phyloP scores from a whole-genome alignment of 2,888 invertebrate species.

The Gisinianus flammeolus region DNA sequence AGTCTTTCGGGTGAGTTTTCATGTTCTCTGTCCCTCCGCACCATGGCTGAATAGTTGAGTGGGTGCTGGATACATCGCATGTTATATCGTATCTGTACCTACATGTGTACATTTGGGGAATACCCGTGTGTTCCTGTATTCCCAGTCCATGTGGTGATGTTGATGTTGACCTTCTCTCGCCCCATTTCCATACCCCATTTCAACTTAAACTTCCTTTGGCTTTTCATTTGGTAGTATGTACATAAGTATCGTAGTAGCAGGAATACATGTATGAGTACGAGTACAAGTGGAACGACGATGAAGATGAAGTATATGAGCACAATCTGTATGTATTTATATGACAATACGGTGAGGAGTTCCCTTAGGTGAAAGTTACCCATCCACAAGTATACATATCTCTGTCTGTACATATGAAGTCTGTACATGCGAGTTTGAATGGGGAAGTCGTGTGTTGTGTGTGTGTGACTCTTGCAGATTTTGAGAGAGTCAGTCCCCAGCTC shows the following conservation, averaged over 20 bases:
- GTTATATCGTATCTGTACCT: background rate
- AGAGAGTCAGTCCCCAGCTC: conserved; percentile 27
- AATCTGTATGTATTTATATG: too few species aligned
- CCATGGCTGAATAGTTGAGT: conserved; percentile 1
- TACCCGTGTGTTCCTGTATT: background rate
- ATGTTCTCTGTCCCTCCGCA: background rate
- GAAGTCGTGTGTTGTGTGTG: too few species aligned
- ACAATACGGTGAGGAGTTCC: too few species aligned
- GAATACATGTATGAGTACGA: too few species aligned
- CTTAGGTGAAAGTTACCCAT: background rate
- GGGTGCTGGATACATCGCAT: background rate
- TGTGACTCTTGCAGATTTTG: background rate
- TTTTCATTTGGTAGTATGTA: background rate
- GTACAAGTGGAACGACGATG: too few species aligned
- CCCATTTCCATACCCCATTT: conserved; percentile 4
- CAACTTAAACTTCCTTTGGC: background rate
- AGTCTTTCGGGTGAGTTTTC: background rate
- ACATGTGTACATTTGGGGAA: background rate
- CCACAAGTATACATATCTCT: too few species aligned
- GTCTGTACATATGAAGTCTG: too few species aligned
- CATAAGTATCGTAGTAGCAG: too few species aligned
- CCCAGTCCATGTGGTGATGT: background rate
- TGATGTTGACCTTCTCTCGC: conserved; percentile 8
- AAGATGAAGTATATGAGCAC: too few species aligned
- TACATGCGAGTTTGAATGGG: too few species aligned